Evolutionary conservation across 2,797 vertebrate species (phyloP).

Genomic region (Pseudochaenichthys georgianus): DNA sequence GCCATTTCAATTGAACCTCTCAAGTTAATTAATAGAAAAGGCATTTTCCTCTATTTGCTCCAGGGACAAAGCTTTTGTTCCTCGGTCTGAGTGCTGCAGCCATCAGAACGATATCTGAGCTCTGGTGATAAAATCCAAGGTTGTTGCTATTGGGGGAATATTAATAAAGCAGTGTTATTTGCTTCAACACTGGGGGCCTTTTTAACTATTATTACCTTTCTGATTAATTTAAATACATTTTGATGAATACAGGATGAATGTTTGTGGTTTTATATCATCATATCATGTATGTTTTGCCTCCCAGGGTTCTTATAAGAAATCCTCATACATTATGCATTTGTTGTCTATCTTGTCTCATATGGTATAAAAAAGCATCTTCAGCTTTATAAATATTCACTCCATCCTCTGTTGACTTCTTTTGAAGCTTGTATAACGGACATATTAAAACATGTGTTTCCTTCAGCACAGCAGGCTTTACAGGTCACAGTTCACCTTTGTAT

Average conservation of each 20-base stretch:
- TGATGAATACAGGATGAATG: background rate
- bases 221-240: conserved; percentile 13
- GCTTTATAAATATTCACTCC: no score
- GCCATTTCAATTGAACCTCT: conserved; percentile 32
- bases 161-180: no score
- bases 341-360: background rate
- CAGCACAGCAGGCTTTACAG: background rate
- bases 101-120: conserved; percentile 4
- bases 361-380: background rate
- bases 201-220: conserved; percentile 23
- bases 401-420: background rate
- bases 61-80: background rate
- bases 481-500: background rate
- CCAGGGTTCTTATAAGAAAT: background rate
- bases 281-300: background rate
- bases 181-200: background rate
- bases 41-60: background rate
- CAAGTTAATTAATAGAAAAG: conserved; percentile 19
- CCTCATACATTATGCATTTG: background rate
- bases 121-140: conserved; percentile 1
- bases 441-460: background rate
- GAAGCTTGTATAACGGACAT: no score
- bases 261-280: background rate
- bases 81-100: background rate
- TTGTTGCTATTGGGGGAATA: background rate